phyloP scores from a whole-genome alignment of 1,140 invertebrate genomes.

The Uloborus diversus region DNA sequence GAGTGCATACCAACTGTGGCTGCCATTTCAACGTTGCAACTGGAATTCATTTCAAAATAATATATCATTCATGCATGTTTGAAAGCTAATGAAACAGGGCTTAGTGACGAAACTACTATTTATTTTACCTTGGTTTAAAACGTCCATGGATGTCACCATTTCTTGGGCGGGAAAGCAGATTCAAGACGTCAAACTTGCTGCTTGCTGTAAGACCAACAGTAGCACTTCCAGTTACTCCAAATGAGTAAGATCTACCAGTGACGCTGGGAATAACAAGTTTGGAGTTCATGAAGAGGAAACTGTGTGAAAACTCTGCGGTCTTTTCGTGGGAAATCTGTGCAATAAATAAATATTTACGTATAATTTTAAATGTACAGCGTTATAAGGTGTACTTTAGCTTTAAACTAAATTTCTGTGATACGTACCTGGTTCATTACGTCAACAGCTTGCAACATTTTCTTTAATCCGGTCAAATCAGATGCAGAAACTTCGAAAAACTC shows the following conservation, averaged over 20 bases:
- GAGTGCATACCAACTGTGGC: conserved; percentile 35
- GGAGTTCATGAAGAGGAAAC: conserved; percentile 76
- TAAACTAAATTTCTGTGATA: too few species aligned
- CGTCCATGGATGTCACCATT: conserved; percentile 73
- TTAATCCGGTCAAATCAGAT: conserved; percentile 14
- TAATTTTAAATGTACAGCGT: too few species aligned
- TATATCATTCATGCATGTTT: not conserved
- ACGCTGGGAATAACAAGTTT: conserved; percentile 82
- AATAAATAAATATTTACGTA: not conserved
- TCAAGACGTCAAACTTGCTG: conserved; percentile 76
- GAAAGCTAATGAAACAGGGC: not conserved
- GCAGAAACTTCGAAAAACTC: conserved; percentile 27
- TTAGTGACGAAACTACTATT: too few species aligned
- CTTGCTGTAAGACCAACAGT: conserved; percentile 75
- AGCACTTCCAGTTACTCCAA: conserved; percentile 77
- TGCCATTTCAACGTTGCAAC: conserved; percentile 31
- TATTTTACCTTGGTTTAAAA: conserved; percentile 64
- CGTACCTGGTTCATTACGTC: conserved; percentile 26
- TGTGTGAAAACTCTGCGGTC: conserved; percentile 27
- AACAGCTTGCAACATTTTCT: conserved; percentile 22
- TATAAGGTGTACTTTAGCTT: too few species aligned
- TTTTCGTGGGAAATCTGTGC: conserved; percentile 31
- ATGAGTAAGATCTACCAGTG: conserved; percentile 77
- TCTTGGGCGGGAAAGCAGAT: conserved; percentile 71
- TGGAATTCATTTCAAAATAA: conserved; percentile 8